Base-by-base conservation (phyloP, 2,888 invertebrate genomes). In the Volucella inanis region DNA sequence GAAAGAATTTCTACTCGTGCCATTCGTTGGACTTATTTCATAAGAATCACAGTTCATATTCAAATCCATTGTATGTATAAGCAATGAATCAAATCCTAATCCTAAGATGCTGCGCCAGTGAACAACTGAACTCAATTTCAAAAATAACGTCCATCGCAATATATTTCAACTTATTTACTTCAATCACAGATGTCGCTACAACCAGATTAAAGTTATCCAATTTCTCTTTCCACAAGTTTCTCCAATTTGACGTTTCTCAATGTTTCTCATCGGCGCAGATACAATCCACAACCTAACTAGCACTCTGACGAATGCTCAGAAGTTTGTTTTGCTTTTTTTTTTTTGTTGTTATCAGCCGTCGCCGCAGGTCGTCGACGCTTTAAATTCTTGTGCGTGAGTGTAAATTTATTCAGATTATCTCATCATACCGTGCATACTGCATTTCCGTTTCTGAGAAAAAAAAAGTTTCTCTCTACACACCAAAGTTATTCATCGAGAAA, bases 241-340 rank as follows among this genome's bases (percentile, higher is more conserved):
- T 62, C 55, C 55, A 31, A 55, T 78, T 68, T 83, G 83, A 78
- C 83, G 55, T 57, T 78, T 78, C 45, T 31, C 55, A 12, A 11
- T 9, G 3, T 18, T 18, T 18, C 2, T 18, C 31, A 4, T 6
- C 14, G 8, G 9, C 15, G 49, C 2, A 72, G 45, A 50, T 15
- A 57, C 82, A 55, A 22, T 67, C 71, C 77, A 52, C 68, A 54
- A 14, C 15, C 15, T 47, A 41, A 31, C 50, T 70, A 62, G 31
- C 31, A 31, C 31, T 31, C 31, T 31, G 68, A 57, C 57, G 43
- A 31, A 12, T 15, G 14, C 59, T 43, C 18, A 67, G 41, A 55
- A 68, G 64, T 83, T 74, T 83, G 83, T 83, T 83, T 83, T 83
- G 83, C 67, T 31, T 31, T 83, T 83, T 76, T 71, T 31, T 31